These are phyloP conservation scores for Mechanitis mazaeus DNA, from an alignment of 2,888 invertebrate genomes.

Conservation along the genomic window DNA sequence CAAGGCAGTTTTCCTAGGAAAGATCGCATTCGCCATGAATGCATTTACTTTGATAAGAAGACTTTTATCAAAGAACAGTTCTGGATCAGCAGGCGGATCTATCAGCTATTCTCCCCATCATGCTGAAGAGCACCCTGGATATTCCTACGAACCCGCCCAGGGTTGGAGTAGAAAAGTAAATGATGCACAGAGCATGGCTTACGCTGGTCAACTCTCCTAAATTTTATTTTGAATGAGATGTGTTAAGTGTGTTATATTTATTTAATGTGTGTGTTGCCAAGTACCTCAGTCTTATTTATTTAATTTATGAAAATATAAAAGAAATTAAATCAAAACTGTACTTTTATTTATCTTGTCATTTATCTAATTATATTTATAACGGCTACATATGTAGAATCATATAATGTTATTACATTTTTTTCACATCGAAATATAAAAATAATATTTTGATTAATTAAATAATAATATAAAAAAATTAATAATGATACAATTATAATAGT, in stretches of 20 bases:
- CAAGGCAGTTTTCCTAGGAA: constrained; percentile 89
- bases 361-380: too few relatives aligned
- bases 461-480: constrained; percentile 16
- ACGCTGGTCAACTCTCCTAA: constrained; percentile 63
- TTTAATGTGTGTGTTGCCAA: constrained; percentile 48
- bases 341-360: constrained; percentile 9
- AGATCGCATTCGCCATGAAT: constrained; percentile 88
- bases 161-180: constrained; percentile 81
- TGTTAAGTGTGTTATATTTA: constrained; percentile 42
- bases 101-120: constrained; percentile 82
- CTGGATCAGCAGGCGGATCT: constrained; percentile 38
- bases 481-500: background rate
- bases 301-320: constrained; percentile 33
- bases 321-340: constrained; percentile 37
- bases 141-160: constrained; percentile 73
- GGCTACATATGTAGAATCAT: background rate
- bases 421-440: too few relatives aligned
- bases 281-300: constrained; percentile 62
- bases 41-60: constrained; percentile 80
- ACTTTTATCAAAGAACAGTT: constrained; percentile 79
- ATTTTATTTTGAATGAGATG: constrained; percentile 30
- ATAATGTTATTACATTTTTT: constrained; percentile 24
- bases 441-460: constrained; percentile 1
- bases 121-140: constrained; percentile 75
- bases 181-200: constrained; percentile 82